Evolutionary conservation across 2,113 vertebrate genomes (phyloP), one percentile per base, ranked within the genome.

Genomic region (Perca fluviatilis): DNA sequence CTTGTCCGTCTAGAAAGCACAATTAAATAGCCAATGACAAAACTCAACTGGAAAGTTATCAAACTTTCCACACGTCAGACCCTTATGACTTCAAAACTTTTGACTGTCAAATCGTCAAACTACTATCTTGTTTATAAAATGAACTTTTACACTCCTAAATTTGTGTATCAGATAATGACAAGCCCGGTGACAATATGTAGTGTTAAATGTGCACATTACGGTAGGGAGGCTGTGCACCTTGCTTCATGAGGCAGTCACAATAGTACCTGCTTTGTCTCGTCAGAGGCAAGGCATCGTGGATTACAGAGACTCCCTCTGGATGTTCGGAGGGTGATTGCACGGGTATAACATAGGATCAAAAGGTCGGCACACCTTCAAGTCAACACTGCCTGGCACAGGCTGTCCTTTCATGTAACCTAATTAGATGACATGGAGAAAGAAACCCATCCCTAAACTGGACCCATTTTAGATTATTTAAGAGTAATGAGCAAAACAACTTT

Each of bases 371-470:
- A 92, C 2, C 7, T 73, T 4, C 1, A 93, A 1, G 0, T 13
- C 30, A 7, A 83, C 66, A 53, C 10, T 82, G n/a, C 92, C 95
- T 46, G 93, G 88, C 4, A 95, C 94, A 58, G 94, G 89, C 74
- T 95, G 93, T 49, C 90, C 89, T n/a, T 85, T n/a, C n/a, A 95
- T 1, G 95, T 95, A 61, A 95, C 51, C 95, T 95, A 10, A 43
- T 57, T 21, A 68, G 11, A 75, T 13, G 4, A 27, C 2, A 27
- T 27, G 27, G 27, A 27, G 27, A 36, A 33, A 19, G 1, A 2
- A 63, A 4, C 13, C 18, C 51, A 16, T 53, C 18, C 49, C 15
- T 56, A 43, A 66, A 49, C 27, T 40, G 25, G 3, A 46, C 2
- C 25, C 4, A 19, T 62, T 64, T 62, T 1, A 21, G 6, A 33